These are phyloP conservation scores for Mormyrus lacerda DNA, from an alignment of 2,113 vertebrate genomes.

Conservation along the genomic window DNA sequence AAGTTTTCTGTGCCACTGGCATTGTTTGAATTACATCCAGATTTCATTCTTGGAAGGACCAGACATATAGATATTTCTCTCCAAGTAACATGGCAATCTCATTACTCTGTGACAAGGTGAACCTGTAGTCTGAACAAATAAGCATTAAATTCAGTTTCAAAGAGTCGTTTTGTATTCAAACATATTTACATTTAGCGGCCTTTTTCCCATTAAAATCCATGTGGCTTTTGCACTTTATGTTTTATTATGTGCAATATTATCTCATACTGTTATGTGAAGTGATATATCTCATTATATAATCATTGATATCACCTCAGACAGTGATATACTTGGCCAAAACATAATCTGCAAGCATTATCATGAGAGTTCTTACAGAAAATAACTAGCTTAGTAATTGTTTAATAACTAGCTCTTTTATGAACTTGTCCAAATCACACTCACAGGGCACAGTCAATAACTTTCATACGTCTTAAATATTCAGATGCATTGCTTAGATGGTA, in stretches of 20 bases:
- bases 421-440: not conserved
- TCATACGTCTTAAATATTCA: not conserved
- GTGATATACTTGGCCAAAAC: not conserved
- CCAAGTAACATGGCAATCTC: constrained; percentile 35
- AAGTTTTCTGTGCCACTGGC: constrained; percentile 23
- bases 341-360: not conserved
- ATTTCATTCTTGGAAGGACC: constrained; percentile 28
- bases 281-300: not conserved
- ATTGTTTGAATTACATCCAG: constrained; percentile 32
- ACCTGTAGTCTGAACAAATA: constrained; percentile 25
- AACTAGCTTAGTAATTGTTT: not conserved
- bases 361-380: not conserved
- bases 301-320: not conserved
- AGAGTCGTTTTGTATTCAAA: constrained; percentile 2
- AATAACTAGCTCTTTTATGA: not conserved
- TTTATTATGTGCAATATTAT: not conserved
- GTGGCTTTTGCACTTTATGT: not conserved
- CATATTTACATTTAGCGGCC: not conserved
- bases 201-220: constrained; percentile 3
- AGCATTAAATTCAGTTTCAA: constrained; percentile 13
- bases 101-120: constrained; percentile 38
- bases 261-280: not conserved
- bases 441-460: not conserved
- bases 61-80: constrained; percentile 21
- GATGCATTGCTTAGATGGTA: not conserved